Evolutionary conservation across 1,140 invertebrate species (phyloP).

Genomic region (Drosophila funebris): DNA sequence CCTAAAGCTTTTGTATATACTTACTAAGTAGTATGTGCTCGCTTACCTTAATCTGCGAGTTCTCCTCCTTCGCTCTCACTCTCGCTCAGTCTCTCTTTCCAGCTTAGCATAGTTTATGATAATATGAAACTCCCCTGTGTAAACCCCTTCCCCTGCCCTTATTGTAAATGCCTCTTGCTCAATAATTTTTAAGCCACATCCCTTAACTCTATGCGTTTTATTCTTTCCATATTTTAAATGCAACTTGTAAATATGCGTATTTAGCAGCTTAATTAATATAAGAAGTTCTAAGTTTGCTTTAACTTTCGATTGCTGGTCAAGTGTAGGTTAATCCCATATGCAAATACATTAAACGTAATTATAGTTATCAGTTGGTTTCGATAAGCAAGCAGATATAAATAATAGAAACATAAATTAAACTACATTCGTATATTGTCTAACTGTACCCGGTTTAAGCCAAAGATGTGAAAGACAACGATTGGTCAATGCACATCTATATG

Average conservation of each 20-base stretch:
- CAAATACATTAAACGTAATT: constrained; percentile 24
- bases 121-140: constrained; percentile 31
- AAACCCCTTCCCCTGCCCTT: constrained; percentile 9
- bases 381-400: constrained; percentile 12
- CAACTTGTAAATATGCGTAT: constrained; percentile 39
- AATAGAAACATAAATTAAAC: constrained; percentile 5
- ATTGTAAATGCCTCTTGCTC: constrained; percentile 70
- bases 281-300: constrained; percentile 41
- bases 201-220: constrained; percentile 10
- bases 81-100: constrained; percentile 5
- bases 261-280: constrained; percentile 20
- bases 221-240: background rate
- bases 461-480: background rate
- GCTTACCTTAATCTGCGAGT: constrained; percentile 6
- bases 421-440: constrained; percentile 16
- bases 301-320: constrained; percentile 72
- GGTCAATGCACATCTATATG: constrained; percentile 17
- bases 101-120: background rate
- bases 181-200: constrained; percentile 56
- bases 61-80: background rate
- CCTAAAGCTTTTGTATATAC: constrained; percentile 66
- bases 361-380: constrained; percentile 38
- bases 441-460: constrained; percentile 25
- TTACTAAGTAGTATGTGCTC: constrained; percentile 6
- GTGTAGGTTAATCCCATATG: constrained; percentile 48